Evolutionary conservation across 2,797 vertebrate species (phyloP).

Genomic region (Enteromius fasciolatus): DNA sequence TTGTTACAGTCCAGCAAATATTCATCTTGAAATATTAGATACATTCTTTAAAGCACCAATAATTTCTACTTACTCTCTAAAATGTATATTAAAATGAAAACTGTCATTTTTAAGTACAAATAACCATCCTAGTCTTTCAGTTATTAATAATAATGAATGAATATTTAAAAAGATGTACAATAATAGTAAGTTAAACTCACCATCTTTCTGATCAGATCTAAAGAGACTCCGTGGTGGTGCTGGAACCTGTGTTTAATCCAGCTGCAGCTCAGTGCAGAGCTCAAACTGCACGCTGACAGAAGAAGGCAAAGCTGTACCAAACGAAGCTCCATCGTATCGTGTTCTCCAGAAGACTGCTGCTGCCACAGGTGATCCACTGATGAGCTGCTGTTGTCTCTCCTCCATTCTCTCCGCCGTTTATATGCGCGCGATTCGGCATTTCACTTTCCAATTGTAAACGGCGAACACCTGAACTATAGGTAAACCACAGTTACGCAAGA

Average conservation of each 20-base stretch:
- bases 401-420: conserved; percentile 25
- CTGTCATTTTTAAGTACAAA: not conserved
- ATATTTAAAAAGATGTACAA: not conserved
- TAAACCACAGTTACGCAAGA: not conserved
- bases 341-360: not conserved
- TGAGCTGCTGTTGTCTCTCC: not conserved
- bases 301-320: conserved; percentile 23
- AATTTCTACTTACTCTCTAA: not conserved
- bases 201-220: conserved; percentile 61
- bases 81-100: not conserved
- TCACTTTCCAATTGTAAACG: conserved; percentile 15
- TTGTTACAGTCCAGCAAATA: not conserved
- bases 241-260: conserved; percentile 68
- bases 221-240: conserved; percentile 48
- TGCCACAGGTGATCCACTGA: not conserved
- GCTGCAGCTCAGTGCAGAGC: conserved; percentile 59
- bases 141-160: not conserved
- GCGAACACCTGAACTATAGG: not conserved
- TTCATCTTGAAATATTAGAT: not conserved
- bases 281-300: conserved; percentile 37
- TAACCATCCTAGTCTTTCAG: not conserved
- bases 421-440: not conserved
- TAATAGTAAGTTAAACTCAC: conserved; percentile 42
- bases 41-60: not conserved
- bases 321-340: not conserved